These are phyloP conservation scores for Lutjanus campechanus DNA, from an alignment of 2,797 vertebrate genomes.

Conservation along the genomic window DNA sequence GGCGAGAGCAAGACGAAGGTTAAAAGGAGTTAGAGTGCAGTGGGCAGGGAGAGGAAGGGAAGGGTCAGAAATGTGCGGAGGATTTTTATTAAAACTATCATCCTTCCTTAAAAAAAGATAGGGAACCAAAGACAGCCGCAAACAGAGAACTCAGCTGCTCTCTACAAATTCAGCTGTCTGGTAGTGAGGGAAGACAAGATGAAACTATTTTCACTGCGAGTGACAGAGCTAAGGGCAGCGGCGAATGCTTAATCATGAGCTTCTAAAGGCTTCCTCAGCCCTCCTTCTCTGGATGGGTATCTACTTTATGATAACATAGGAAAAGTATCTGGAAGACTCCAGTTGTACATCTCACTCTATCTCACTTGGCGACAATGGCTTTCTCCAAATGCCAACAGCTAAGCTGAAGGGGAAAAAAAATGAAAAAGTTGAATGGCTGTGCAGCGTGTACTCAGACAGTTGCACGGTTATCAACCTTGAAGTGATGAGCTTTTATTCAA, in stretches of 20 bases:
- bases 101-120: not conserved
- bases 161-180: constrained; percentile 22
- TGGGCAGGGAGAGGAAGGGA: not conserved
- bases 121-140: not conserved
- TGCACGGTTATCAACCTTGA: constrained; percentile 43
- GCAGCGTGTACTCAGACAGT: constrained; percentile 21
- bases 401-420: constrained; percentile 1
- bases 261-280: constrained; percentile 20
- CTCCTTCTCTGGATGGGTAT: constrained; percentile 25
- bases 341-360: constrained; percentile 53
- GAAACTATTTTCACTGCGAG: constrained; percentile 9
- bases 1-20: constrained; percentile 5
- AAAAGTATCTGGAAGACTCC: constrained; percentile 43
- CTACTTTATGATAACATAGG: constrained; percentile 49
- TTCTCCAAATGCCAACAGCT: constrained; percentile 51
- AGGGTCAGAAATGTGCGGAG: not conserved
- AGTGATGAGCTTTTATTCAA: constrained; percentile 56
- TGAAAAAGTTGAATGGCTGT: constrained; percentile 39
- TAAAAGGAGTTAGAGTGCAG: constrained; percentile 12
- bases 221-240: constrained; percentile 30
- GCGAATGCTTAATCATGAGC: constrained; percentile 36
- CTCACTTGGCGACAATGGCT: constrained; percentile 48
- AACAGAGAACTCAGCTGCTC: constrained; percentile 10
- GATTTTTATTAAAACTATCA: constrained; percentile 2
- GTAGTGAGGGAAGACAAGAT: not conserved